Base-by-base conservation (phyloP, 2,797 vertebrate species). In the Gila robusta region DNA sequence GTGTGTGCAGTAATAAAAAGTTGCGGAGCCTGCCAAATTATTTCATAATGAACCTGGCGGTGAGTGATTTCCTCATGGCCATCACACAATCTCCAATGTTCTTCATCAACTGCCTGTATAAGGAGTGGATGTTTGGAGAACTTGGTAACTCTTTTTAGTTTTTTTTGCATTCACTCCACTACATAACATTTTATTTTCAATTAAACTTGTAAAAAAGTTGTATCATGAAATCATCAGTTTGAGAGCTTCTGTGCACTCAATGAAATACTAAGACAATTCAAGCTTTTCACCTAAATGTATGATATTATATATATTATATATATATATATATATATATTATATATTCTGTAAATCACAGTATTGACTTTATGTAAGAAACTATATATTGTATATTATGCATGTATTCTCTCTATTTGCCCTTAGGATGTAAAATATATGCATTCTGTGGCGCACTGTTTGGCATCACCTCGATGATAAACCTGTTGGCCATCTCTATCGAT, bases 361-460 rank as follows among this genome's bases (percentile, higher is more conserved):
- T 54, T 54, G 52, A 52, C 49, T 52, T 52, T 19, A 6, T 16
- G 16, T 52, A 52, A 17, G 49, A 52, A 52, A 52, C 5, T 0
- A 52, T 26, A 14, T 14, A 62, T 26, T n/a, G 9, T n/a, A 37
- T 4, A 74, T 10, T 19, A 28, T 74, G 9, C 62, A 7, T 41
- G 23, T 11, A 39, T 79, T 49, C 8, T 28, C 35, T 78, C 19
- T 78, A 17, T 67, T 32, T 74, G 47, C 74, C 1, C 28, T 6
- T 47, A 95, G 94, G 94, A 17, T 98, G 98, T 81, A 96, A 99
- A 89, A 92, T 98, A 91, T 98, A 99, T 67, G 97, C 97, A 19
- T 99, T 99, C 95, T 98, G 97, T 2, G 97, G 98, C 1, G 97
- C 98, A 83, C 93, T 99, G 81, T 99, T 98, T 87, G 97, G 97